phyloP scores from a whole-genome alignment of 2,113 vertebrate species.

The Actinemys pallida region DNA sequence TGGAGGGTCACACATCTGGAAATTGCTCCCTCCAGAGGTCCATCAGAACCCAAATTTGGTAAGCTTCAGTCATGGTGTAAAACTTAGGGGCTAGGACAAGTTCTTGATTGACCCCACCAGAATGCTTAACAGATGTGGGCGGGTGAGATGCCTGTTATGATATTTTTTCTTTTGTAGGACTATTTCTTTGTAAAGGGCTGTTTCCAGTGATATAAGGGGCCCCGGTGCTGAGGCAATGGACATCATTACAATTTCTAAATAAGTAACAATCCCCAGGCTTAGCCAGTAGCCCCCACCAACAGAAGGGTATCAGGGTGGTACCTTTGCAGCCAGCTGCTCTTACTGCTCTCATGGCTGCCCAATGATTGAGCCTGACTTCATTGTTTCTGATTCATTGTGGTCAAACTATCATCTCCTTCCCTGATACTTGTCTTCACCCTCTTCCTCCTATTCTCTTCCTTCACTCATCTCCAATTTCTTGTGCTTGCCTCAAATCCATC shows the following conservation, averaged over 20 bases:
- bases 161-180: neutral
- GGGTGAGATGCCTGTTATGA: neutral
- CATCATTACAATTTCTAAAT: neutral
- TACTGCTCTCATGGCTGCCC: slow-evolving; percentile 12
- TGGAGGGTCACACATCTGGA: neutral
- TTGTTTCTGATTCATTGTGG: neutral
- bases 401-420: neutral
- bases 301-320: neutral
- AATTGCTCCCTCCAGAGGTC: neutral
- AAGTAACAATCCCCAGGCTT: neutral
- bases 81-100: neutral
- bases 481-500: neutral
- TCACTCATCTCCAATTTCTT: neutral
- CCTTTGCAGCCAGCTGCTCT: neutral
- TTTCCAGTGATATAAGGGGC: neutral
- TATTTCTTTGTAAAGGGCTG: neutral
- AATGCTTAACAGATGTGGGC: neutral
- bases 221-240: neutral
- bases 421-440: neutral
- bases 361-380: neutral
- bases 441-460: neutral
- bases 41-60: neutral
- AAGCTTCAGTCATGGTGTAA: neutral
- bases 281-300: slow-evolving; percentile 6
- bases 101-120: neutral